phyloP scores from a whole-genome alignment of 2,113 vertebrate species.

The Nycticryphes semicollaris region DNA sequence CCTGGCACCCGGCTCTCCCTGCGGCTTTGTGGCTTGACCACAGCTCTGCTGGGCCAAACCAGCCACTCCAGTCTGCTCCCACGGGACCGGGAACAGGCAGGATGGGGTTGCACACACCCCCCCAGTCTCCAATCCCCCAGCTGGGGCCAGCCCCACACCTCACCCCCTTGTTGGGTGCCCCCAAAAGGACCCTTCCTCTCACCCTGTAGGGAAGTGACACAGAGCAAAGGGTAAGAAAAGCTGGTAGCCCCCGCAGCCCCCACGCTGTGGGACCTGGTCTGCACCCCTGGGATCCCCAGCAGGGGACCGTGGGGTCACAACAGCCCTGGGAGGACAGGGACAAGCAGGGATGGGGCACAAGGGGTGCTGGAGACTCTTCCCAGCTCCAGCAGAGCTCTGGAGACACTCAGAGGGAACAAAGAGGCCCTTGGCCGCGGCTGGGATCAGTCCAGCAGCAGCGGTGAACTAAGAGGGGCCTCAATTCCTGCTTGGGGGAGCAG shows the following conservation, averaged over 20 bases:
- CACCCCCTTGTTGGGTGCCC: neutral
- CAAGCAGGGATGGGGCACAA: accelerated
- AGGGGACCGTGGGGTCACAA: accelerated
- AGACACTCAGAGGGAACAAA: neutral
- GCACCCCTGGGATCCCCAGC: neutral
- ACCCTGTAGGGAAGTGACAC: neutral
- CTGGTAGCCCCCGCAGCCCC: accelerated
- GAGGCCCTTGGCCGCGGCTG: conserved; percentile 16
- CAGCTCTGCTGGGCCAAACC: neutral
- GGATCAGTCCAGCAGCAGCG: neutral
- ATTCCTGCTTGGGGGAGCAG: neutral
- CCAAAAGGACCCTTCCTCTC: accelerated
- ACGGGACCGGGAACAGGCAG: accelerated
- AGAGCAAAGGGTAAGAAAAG: neutral
- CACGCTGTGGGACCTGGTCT: accelerated
- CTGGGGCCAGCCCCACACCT: neutral
- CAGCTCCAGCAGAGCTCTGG: neutral
- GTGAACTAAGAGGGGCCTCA: neutral
- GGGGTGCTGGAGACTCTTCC: neutral
- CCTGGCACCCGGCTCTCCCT: neutral
- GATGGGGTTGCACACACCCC: neutral
- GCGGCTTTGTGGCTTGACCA: neutral
- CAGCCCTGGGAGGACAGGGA: accelerated
- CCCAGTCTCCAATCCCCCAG: accelerated
- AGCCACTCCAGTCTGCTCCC: neutral